Evolutionary conservation across 2,113 vertebrate genomes (phyloP), one percentile per base, ranked within the genome.

Genomic region (Odontesthes bonariensis): DNA sequence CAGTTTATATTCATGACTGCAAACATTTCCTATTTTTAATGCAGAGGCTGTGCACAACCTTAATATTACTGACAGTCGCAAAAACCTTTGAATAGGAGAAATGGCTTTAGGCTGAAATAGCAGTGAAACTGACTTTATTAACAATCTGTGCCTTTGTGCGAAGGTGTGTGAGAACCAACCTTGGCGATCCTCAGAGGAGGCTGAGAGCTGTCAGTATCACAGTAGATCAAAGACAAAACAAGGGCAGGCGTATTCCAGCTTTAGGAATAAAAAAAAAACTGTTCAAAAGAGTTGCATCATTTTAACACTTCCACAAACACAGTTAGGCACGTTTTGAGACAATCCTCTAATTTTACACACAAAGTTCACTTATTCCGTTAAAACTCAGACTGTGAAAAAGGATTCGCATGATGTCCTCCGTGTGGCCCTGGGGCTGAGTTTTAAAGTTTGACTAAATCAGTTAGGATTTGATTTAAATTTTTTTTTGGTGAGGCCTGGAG

Each of bases 161-260:
- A 40, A 61, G 31, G 22, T 61, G 60, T 22, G 1, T n/a, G 59
- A 35, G 70, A 75, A 67, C 22, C 69, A 47, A 80, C 66, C 42
- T 54, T 49, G 52, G 58, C 69, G 72, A 68, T 44, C 33, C 14
- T 31, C 10, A 4, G 10, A 20, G 71, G 40, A 10, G 32, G 56
- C 53, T 38, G 51, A 73, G 46, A 49, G 53, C 55, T 53, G 44
- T 17, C 55, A 22, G 46, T 1, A 62, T 33, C 61, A 23, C 33
- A 13, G 14, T 47, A 35, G 71, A 81, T 75, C 73, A 79, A 78
- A 85, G 20, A 10, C n/a, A 56, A 73, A 78, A 63, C 58, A 62
- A 73, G 46, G 52, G 71, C 66, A 54, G 56, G 55, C 60, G 53
- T 20, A 59, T 86, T 42, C 69, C 55, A 63, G 42, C 31, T 57